Evolutionary conservation across 2,888 invertebrate species (phyloP), one percentile per base, ranked within the genome.

Genomic region (Unio delphinus): DNA sequence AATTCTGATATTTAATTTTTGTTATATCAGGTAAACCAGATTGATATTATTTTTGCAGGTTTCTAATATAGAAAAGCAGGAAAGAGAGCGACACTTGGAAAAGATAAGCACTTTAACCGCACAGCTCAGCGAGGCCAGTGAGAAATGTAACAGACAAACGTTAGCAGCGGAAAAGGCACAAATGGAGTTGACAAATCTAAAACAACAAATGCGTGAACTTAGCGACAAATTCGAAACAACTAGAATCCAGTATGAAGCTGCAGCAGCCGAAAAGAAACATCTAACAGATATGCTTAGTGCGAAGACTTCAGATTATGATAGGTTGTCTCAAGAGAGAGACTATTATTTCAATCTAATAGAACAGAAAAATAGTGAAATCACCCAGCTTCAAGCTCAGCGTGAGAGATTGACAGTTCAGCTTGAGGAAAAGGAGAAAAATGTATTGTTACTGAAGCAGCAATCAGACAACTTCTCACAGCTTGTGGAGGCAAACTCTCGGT

Each of bases 401-500:
- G 87, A 87, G 55, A 82, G 82, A 61, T 62, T 88, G 34, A 78
- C 74, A 7, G 71, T 85, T 15, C 86, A 87, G 72, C 73, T 88
- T 26, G 87, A 88, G 67, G 89, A 89, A 68, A 86, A 85, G 65
- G 86, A 88, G 70, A 85, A 83, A 64, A 83, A 84, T 70, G 72
- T 87, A 34, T 64, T 72, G 18, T 75, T 86, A 17, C 70, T 89
- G n/a, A 79, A 83, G 26, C 80, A 86, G 61, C 86, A 88, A 72
- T 78, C 83, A 15, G 79, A 77, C 61, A 83, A 81, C 60, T 74
- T 86, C 59, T 78, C 80, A 11, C 83, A 82, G 17, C 74, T 85
- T 64, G 79, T 86, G 67, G 86, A 86, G 68, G 74, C 78, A 7
- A 82, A 78, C 65, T 79, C 79, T 30, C 78, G 78, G 28, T 76